Base-by-base conservation (phyloP, 2,113 vertebrate species). In the Bubo bubo region DNA sequence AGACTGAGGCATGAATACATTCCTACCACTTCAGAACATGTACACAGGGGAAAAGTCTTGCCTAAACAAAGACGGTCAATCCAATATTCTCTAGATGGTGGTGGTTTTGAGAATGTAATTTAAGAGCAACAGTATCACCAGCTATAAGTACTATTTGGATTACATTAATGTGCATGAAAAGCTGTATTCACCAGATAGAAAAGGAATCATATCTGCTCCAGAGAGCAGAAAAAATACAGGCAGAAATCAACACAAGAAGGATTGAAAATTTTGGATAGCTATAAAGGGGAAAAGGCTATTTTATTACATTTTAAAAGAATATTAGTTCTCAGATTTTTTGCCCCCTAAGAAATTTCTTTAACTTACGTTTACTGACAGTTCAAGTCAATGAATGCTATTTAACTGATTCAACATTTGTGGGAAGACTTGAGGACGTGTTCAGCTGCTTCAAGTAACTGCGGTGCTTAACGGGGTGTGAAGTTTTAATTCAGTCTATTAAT, bases 1-100 rank as follows among this genome's bases (percentile, higher is more conserved):
- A 85, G 27, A 27, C 7, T 0, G 4, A 56, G 17, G 22, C 1
- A 0, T 9, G 23, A 59, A 52, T 15, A 27, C 6, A 39, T 14
- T 59, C 37, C 81, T 45, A 9, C 43, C 20, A 1, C 10, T 64
- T 28, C n/a, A 50, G 28, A 58, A 7, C 4, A 52, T 0, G 7
- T 3, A 75, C 41, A 37, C 8, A 8, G 4, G 3, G 34, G 20
- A 39, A 7, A 73, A 45, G 58, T 16, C 74, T 34, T 28, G 28
- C 71, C n/a, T 43, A 13, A 83, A 26, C 20, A 37, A 4, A 15
- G 43, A 34, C 7, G 2, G 35, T 56, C 55, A 37, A 8, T 18
- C 20, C 43, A 66, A 22, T 22, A 23, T 41, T 73, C 58, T 47
- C 37, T 19, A 53, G 17, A n/a, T 32, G 27, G 7, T 49, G 20